Evolutionary conservation across 2,888 invertebrate genomes (phyloP), one percentile per base, ranked within the genome.

Genomic region (Yponomeuta evonymella): DNA sequence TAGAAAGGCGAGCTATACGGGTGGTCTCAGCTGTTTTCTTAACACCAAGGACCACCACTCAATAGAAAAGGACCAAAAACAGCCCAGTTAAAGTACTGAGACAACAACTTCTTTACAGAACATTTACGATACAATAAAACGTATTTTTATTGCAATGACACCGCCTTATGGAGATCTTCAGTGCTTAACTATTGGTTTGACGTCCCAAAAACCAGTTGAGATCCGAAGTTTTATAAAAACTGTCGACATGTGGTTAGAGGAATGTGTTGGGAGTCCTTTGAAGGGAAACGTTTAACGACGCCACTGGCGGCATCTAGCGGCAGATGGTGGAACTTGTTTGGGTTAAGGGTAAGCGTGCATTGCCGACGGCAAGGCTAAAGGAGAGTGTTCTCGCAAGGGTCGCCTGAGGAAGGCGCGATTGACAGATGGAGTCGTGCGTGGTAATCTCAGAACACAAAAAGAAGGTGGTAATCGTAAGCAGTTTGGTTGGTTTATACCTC

Each of bases 231-330:
- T 30, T 65, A 65, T 5, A 1, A 65, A 65, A 15, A 58, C 3
- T 12, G 15, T 65, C 65, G 29, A 23, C 33, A 29, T 29, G 29
- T 29, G 30, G 65, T 65, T 11, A 29, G 11, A 1, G 29, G 8
- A 30, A 33, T 65, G 64, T 23, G 29, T 29, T 11, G 65, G 8
- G 33, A 10, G 12, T 58, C 51, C 51, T 58, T 58, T 58, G 51
- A 58, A 43, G 43, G 43, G 8, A 8, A 58, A 15, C 51, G 15
- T 58, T 58, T 58, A 12, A 58, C 51, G 15, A 12, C 15, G 51
- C 51, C 29, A 33, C 30, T 65, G 30, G 65, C 83, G 87, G 89
- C 89, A 89, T 81, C 90, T 90, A 80, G 74, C 74, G 77, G 79
- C 83, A 83, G 77, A 79, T 79, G 83, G 70, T 71, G 15, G 81